Conservation (phyloP, 1,140 invertebrate species). For the Drosophila virilis region DNA sequence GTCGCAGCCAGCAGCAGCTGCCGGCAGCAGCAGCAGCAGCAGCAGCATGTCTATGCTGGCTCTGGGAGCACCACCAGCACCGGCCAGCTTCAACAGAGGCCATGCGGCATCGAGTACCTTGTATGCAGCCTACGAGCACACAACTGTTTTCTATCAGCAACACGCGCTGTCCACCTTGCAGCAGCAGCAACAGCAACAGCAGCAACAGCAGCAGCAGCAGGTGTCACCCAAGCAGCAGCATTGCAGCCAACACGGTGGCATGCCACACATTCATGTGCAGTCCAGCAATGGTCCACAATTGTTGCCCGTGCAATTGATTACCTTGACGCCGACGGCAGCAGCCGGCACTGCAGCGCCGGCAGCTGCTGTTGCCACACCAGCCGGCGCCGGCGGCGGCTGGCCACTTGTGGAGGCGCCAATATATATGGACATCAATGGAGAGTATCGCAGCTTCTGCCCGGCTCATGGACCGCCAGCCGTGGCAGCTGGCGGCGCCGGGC, state of each 20-base stretch:
- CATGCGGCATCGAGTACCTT: constrained; percentile 26
- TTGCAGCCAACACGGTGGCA: constrained; percentile 65
- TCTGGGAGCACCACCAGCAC: constrained; percentile 20
- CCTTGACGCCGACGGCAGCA: constrained; percentile 52
- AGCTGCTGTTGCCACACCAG: constrained; percentile 29
- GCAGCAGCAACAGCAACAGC: constrained; percentile 50
- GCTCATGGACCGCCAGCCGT: constrained; percentile 75
- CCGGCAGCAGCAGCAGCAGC: constrained; percentile 28
- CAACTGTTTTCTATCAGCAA: constrained; percentile 76
- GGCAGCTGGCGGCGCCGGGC: constrained; percentile 47
- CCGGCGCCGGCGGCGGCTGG: constrained; percentile 51
- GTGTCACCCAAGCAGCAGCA: constrained; percentile 45
- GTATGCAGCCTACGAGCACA: constrained; percentile 69
- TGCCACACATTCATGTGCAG: constrained; percentile 72
- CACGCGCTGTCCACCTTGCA: constrained; percentile 36
- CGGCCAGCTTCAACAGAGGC: constrained; percentile 29
- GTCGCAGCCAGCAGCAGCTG: constrained; percentile 23
- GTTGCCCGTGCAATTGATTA: constrained; percentile 69
- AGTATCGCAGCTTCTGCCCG: constrained; percentile 77
- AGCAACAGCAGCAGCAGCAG: constrained; percentile 44
- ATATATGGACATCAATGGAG: constrained; percentile 79
- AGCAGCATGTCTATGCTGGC: constrained; percentile 39
- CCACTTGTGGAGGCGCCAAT: constrained; percentile 78
- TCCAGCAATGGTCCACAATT: constrained; percentile 53
- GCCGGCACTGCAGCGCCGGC: constrained; percentile 34